phyloP scores from a whole-genome alignment of 2,113 vertebrate species.

The Anguilla japonica region DNA sequence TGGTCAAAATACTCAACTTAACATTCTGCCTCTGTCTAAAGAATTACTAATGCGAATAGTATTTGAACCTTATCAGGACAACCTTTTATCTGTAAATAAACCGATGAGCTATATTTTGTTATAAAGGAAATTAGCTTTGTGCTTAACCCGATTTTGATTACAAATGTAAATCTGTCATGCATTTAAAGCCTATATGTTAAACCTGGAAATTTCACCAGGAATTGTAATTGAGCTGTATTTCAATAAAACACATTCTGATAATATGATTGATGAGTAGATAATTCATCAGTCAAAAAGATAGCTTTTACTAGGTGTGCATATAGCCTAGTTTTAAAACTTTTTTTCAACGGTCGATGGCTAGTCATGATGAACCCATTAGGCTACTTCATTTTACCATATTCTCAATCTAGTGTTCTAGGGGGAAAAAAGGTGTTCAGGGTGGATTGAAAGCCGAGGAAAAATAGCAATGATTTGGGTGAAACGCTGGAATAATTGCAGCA shows the following conservation, averaged over 20 bases:
- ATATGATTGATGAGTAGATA: neutral
- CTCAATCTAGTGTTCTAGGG: conserved; percentile 17
- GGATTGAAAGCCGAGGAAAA: conserved; percentile 22
- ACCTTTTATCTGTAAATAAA: too few relatives aligned
- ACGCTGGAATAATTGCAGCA: conserved; percentile 18
- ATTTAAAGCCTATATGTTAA: neutral
- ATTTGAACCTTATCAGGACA: neutral
- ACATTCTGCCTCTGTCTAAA: neutral
- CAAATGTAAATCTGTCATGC: neutral
- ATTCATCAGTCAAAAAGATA: neutral
- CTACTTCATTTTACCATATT: conserved; percentile 22
- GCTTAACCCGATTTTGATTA: neutral
- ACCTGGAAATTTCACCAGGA: too few relatives aligned
- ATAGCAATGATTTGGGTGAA: conserved; percentile 17
- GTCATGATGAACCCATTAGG: neutral
- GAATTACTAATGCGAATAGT: neutral
- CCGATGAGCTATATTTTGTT: too few relatives aligned
- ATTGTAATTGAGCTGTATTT: neutral
- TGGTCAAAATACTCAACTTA: neutral
- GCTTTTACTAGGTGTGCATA: neutral
- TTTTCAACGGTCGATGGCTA: neutral
- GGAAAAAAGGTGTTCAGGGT: neutral
- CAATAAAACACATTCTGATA: neutral
- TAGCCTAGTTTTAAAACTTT: neutral
- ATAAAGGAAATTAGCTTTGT: too few relatives aligned